Conservation (phyloP, 2,888 invertebrate species). For the Steinernema carpocapsae region DNA sequence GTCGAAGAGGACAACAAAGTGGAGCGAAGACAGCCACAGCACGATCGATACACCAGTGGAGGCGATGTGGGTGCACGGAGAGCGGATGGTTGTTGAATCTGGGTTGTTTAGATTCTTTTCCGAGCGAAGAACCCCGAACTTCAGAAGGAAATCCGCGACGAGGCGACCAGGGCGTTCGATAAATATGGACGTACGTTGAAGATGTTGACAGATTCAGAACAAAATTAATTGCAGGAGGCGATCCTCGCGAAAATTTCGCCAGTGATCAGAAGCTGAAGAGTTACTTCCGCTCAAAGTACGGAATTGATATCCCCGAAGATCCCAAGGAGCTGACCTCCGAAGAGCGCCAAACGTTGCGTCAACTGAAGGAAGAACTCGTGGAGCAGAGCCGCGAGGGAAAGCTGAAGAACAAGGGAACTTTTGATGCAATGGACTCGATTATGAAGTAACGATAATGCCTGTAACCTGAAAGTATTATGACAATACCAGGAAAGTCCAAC, state of each 20-base stretch:
- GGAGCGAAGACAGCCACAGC: slow-evolving; percentile 14
- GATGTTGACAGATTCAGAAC: not conserved
- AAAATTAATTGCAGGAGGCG: slow-evolving; percentile 43
- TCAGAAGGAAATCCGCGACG: slow-evolving; percentile 39
- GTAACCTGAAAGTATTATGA: slow-evolving; percentile 41
- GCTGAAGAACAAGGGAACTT: slow-evolving; percentile 50
- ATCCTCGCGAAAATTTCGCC: slow-evolving; percentile 55
- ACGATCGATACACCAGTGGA: not conserved
- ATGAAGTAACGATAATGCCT: slow-evolving; percentile 37
- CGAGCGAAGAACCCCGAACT: slow-evolving; percentile 36
- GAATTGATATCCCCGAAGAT: slow-evolving; percentile 57
- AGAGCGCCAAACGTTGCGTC: slow-evolving; percentile 55
- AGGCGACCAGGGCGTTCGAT: slow-evolving; percentile 36
- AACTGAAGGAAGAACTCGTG: slow-evolving; percentile 55
- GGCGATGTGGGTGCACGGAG: slow-evolving; percentile 7
- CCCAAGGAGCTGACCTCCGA: slow-evolving; percentile 50
- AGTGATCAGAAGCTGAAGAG: slow-evolving; percentile 56
- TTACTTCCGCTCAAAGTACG: slow-evolving; percentile 61
- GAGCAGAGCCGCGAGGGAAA: slow-evolving; percentile 45
- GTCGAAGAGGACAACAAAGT: slow-evolving; percentile 33
- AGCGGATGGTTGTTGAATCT: slow-evolving; percentile 33
- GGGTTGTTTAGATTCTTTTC: slow-evolving; percentile 29
- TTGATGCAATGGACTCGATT: slow-evolving; percentile 51
- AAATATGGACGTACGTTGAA: not conserved
- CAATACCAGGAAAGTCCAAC: slow-evolving; percentile 5